Evolutionary conservation across 1,140 invertebrate genomes (phyloP).

Genomic region (Rhagoletis pomonella): DNA sequence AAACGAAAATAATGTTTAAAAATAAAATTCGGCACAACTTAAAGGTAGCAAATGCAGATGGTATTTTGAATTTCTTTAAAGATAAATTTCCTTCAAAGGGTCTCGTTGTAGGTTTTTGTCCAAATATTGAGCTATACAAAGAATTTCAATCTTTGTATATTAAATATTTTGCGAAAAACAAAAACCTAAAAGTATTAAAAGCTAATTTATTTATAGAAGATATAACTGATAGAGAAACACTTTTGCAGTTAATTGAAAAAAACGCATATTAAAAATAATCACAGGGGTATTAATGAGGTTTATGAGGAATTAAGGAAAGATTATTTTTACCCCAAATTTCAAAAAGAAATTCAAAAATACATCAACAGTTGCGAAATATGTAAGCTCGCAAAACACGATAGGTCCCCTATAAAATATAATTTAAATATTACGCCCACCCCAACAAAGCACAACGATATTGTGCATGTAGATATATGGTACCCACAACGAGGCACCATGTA

Average conservation of each 20-base stretch:
- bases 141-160: slow-evolving; percentile 42
- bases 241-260: slow-evolving; percentile 28
- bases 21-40: too few species aligned
- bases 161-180: slow-evolving; percentile 48
- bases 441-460: background rate
- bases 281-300: slow-evolving; percentile 18
- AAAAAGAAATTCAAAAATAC: slow-evolving; percentile 47
- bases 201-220: slow-evolving; percentile 34
- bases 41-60: too few species aligned
- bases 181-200: slow-evolving; percentile 50
- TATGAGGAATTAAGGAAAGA: too few species aligned
- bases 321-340: background rate
- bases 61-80: too few species aligned
- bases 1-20: too few species aligned
- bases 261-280: slow-evolving; percentile 40
- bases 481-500: too few species aligned
- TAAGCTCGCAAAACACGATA: slow-evolving; percentile 19
- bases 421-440: slow-evolving; percentile 49
- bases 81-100: too few species aligned
- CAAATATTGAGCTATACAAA: slow-evolving; percentile 16
- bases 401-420: slow-evolving; percentile 10
- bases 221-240: slow-evolving; percentile 29
- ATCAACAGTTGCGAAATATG: background rate
- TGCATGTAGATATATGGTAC: background rate
- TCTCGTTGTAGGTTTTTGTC: background rate